These are phyloP conservation scores for Watersipora subatra DNA, from an alignment of 1,140 invertebrate genomes.

Conservation along the genomic window DNA sequence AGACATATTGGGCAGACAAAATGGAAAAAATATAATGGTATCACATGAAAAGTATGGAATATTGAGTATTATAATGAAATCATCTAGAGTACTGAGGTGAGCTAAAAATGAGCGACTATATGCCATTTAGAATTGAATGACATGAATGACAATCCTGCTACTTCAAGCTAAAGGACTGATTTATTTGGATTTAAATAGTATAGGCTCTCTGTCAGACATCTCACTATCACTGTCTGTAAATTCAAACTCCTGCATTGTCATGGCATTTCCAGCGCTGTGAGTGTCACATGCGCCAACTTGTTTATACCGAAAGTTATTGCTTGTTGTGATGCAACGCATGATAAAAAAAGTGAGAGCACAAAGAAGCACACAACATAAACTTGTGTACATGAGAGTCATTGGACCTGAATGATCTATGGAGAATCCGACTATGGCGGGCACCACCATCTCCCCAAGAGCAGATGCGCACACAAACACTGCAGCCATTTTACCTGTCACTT, in stretches of 20 bases:
- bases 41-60: too few relatives aligned
- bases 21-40: too few relatives aligned
- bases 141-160: too few relatives aligned
- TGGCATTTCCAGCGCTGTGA: neutral
- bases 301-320: neutral
- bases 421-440: slow-evolving; percentile 33
- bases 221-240: neutral
- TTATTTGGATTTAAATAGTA: too few relatives aligned
- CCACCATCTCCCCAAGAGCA: slow-evolving; percentile 42
- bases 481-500: slow-evolving; percentile 42
- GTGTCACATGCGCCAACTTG: neutral
- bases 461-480: slow-evolving; percentile 42
- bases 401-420: slow-evolving; percentile 26
- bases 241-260: neutral
- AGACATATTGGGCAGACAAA: too few relatives aligned
- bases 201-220: neutral
- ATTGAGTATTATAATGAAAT: too few relatives aligned
- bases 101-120: too few relatives aligned
- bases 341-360: neutral
- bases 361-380: slow-evolving; percentile 8
- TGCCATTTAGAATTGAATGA: too few relatives aligned
- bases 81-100: too few relatives aligned
- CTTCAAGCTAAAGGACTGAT: too few relatives aligned
- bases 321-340: neutral
- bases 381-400: slow-evolving; percentile 35